Base-by-base conservation (phyloP, 1,140 invertebrate species). In the Drosophila sechellia region DNA sequence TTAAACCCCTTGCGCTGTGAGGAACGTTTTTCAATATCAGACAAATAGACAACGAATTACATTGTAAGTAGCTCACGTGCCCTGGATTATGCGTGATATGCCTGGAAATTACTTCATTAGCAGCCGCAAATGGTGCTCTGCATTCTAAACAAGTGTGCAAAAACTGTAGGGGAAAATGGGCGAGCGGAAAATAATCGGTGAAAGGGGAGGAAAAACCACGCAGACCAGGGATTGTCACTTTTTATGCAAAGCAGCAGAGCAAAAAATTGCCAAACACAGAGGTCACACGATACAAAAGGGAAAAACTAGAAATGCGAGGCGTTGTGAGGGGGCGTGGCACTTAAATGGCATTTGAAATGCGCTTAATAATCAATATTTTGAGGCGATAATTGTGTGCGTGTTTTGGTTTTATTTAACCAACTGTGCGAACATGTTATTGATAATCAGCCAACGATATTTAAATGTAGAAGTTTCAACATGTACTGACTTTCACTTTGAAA, bases 21-120 rank as follows among this genome's bases (percentile, higher is more conserved):
- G 54, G 55, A 69, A 77, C 74, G 74, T 77, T 87, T 87, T 87
- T 87, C 83, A 87, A 87, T 87, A 87, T 87, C 85, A 89, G 78
- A 89, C 84, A 89, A 89, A 89, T 89, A 89, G 84, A 89, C 84
- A 89, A 84, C 84, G 84, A 89, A 89, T 89, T 89, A 89, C 85
- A 84, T 90, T 90, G 80, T 89, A 89, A 89, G 84, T 89, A 89
- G 84, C 84, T 89, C 84, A 89, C 84, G 84, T 89, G 84, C 84
- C 83, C 72, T 74, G 80, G 84, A 89, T 89, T 89, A 89, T 89
- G 84, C 84, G 84, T 89, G 84, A 89, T 89, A 89, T 89, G 84
- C 85, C 85, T 89, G 64, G 72, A 89, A 89, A 89, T 89, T 89
- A 89, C 84, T 89, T 89, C 84, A 89, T 89, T 89, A 89, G 80